Base-by-base conservation (phyloP, 2,888 invertebrate species). In the Lamproptera curius region DNA sequence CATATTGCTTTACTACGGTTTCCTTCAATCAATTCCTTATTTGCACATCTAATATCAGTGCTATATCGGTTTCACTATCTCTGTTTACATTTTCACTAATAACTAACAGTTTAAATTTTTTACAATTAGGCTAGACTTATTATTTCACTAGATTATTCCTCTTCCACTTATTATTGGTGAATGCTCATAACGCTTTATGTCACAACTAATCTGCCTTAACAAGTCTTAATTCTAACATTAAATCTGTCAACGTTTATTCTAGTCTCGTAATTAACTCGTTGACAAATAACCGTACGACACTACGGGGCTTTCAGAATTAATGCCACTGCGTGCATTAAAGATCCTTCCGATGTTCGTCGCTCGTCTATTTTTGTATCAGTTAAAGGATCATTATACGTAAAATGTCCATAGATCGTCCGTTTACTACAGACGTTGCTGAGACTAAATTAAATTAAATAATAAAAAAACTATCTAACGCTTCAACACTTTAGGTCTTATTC, bases 241-340 rank as follows among this genome's bases (percentile, higher is more conserved):
- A 78, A 78, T 73, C 73, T 74, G 74, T 82, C 82, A 77, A 68
- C 76, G 70, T 75, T 71, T 71, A 75, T 73, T 70, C 70, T 63
- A 67, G 62, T 63, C 10, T 56, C 57, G 56, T 75, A 76, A 82
- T 82, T 79, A 84, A 78, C 75, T 63, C 73, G 77, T 69, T 79
- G 82, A 86, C 83, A 81, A 82, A 85, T 81, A 69, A 71, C 71
- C 67, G 70, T 73, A 78, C 67, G 78, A 74, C 77, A 78, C 70
- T 67, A 62, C 66, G 59, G 63, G n/a, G 62, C 58, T 64, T 67
- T 65, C 73, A 64, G 76, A 76, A 76, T 70, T 65, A 73, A 76
- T 76, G 78, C 67, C 72, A 56, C 65, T 61, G 66, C 73, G 67
- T 81, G 74, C 70, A 76, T 78, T 73, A 67, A 70, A 67, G 70